Evolutionary conservation across 53 echinoderm and acorn worm species (phyloP).

Genomic region (Paracentrotus lividus): DNA sequence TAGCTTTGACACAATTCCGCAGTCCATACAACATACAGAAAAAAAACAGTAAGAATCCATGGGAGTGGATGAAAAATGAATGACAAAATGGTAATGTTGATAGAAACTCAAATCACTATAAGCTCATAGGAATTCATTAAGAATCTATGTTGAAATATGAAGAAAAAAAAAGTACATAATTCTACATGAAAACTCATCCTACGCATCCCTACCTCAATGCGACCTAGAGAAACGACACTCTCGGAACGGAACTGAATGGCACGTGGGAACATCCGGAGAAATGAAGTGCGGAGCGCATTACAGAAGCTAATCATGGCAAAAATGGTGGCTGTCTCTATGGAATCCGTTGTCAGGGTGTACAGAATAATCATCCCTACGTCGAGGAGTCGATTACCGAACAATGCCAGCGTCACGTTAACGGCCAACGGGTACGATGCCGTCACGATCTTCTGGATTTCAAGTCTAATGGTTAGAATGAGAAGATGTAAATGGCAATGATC

Average conservation of each 20-base stretch:
- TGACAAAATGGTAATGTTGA: too few relatives aligned
- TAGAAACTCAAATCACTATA: too few relatives aligned
- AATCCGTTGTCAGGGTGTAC: slow-evolving; percentile 78
- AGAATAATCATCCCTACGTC: slow-evolving; percentile 87
- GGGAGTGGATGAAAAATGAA: too few relatives aligned
- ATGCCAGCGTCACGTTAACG: slow-evolving; percentile 80
- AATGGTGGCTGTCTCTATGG: slow-evolving; percentile 79
- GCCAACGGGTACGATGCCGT: slow-evolving; percentile 82
- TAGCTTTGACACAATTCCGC: too few relatives aligned
- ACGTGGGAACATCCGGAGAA: slow-evolving; percentile 80
- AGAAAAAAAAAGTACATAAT: background rate
- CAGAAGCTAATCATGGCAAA: slow-evolving; percentile 88
- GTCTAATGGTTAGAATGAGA: slow-evolving; percentile 58
- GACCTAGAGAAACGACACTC: slow-evolving; percentile 74
- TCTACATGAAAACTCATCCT: background rate
- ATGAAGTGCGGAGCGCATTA: slow-evolving; percentile 74
- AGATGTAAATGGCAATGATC: background rate
- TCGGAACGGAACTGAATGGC: slow-evolving; percentile 85
- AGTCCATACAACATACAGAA: too few relatives aligned
- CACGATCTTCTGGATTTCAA: slow-evolving; percentile 84
- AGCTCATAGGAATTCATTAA: too few relatives aligned
- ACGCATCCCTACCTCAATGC: slow-evolving; percentile 83
- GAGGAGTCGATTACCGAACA: slow-evolving; percentile 90
- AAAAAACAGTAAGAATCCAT: too few relatives aligned
- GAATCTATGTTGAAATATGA: background rate